Evolutionary conservation across 1,140 invertebrate species (phyloP).

Genomic region (Tenebrio molitor): DNA sequence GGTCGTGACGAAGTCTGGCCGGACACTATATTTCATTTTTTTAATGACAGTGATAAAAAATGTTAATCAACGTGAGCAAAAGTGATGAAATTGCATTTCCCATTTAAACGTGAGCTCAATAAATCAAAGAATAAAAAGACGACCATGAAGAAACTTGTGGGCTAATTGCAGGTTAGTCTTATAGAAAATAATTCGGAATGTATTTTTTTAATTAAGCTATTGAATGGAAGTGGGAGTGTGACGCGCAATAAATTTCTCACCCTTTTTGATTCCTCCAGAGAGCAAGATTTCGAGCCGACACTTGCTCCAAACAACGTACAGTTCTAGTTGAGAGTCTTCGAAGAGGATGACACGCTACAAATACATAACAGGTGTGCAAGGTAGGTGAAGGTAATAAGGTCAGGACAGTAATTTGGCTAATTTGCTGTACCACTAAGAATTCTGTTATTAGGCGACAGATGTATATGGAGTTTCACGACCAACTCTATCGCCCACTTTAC

Average conservation of each 20-base stretch:
- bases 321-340: neutral
- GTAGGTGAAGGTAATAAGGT: conserved; percentile 35
- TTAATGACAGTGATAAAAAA: neutral
- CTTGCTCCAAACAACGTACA: no score
- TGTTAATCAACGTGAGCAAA: neutral
- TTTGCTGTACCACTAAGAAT: conserved; percentile 21
- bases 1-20: no score
- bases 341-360: neutral
- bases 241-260: neutral
- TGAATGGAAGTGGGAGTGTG: neutral
- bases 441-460: conserved; percentile 33
- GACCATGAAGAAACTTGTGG: neutral
- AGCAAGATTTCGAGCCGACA: no score
- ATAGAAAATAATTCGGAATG: conserved; percentile 6
- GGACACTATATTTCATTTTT: neutral
- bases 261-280: no score
- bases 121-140: conserved; percentile 4
- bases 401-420: conserved; percentile 27
- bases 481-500: conserved; percentile 7
- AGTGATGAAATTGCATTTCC: conserved; percentile 7
- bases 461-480: conserved; percentile 3
- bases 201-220: conserved; percentile 10
- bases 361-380: conserved; percentile 4
- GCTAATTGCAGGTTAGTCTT: conserved; percentile 13
- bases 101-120: neutral